Evolutionary conservation across 1,140 invertebrate species (phyloP).

Genomic region (Hypsibius dujardini): DNA sequence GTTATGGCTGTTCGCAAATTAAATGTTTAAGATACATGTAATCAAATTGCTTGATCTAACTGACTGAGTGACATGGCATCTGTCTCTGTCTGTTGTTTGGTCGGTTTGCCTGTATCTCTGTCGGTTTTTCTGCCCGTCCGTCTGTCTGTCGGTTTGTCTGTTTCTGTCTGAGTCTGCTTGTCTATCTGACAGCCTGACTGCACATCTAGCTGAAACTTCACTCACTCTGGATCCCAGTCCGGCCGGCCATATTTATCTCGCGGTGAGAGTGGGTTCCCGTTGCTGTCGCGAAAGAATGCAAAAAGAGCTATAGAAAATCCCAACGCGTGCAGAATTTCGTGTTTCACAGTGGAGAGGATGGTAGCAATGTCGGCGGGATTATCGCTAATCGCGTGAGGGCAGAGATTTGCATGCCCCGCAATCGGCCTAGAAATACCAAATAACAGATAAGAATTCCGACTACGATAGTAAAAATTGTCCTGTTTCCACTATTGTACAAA

Average conservation of each 20-base stretch:
- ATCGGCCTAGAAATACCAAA: conserved; percentile 55
- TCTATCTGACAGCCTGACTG: too few species aligned
- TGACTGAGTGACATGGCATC: too few species aligned
- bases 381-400: conserved; percentile 80
- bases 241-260: conserved; percentile 69
- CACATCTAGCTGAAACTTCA: conserved; percentile 23
- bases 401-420: conserved; percentile 93
- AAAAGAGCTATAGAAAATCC: conserved; percentile 83
- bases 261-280: conserved; percentile 63
- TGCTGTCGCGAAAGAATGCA: conserved; percentile 72
- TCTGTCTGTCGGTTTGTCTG: too few species aligned
- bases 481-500: too few species aligned
- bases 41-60: too few species aligned
- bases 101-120: too few species aligned
- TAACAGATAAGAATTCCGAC: background rate
- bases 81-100: too few species aligned
- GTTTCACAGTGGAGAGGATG: conserved; percentile 85
- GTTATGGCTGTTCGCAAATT: conserved; percentile 44
- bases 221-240: conserved; percentile 63
- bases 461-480: conserved; percentile 18
- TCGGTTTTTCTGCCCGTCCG: too few species aligned
- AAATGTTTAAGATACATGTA: conserved; percentile 8
- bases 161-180: too few species aligned
- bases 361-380: conserved; percentile 79
- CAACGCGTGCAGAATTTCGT: conserved; percentile 92